Percentiles rank a stretch among this genome's conserved stretches.
Conservation (phyloP, 2,113 vertebrate genomes). For the Reinhardtius hippoglossoides region DNA sequence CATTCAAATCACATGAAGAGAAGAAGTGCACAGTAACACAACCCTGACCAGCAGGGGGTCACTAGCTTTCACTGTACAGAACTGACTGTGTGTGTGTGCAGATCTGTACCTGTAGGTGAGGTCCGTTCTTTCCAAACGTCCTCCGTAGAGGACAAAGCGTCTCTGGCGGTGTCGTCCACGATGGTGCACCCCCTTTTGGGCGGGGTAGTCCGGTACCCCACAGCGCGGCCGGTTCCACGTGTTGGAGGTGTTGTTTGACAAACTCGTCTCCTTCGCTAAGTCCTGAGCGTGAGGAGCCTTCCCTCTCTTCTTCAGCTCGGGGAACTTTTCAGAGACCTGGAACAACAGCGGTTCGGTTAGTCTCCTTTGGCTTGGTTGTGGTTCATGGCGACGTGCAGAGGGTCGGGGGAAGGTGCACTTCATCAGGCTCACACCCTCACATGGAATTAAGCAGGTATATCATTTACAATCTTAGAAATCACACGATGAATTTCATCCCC, state of each 20-base stretch:
- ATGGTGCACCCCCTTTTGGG: constrained; percentile 24
- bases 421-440: too few relatives aligned
- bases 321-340: constrained; percentile 66
- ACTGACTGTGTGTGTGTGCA: neutral
- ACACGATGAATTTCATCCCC: too few relatives aligned
- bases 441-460: too few relatives aligned
- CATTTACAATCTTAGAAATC: too few relatives aligned
- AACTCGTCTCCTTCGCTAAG: constrained; percentile 46
- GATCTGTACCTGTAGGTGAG: constrained; percentile 91
- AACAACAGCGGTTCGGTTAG: constrained; percentile 13
- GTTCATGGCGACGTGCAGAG: too few relatives aligned
- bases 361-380: neutral
- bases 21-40: neutral
- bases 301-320: constrained; percentile 65
- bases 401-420: too few relatives aligned
- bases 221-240: constrained; percentile 85
- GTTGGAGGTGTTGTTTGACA: constrained; percentile 4
- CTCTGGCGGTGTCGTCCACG: constrained; percentile 83
- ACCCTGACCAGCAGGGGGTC: neutral
- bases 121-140: constrained; percentile 88
- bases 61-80: neutral
- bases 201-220: constrained; percentile 86
- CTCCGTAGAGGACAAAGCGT: constrained; percentile 88
- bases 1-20: too few relatives aligned
- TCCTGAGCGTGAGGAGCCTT: constrained; percentile 57